A percentile compares a stretch with the other conserved stretches of the same genome.
phyloP scores from a whole-genome alignment of 2,888 invertebrate species.

The Neoascia interrupta region DNA sequence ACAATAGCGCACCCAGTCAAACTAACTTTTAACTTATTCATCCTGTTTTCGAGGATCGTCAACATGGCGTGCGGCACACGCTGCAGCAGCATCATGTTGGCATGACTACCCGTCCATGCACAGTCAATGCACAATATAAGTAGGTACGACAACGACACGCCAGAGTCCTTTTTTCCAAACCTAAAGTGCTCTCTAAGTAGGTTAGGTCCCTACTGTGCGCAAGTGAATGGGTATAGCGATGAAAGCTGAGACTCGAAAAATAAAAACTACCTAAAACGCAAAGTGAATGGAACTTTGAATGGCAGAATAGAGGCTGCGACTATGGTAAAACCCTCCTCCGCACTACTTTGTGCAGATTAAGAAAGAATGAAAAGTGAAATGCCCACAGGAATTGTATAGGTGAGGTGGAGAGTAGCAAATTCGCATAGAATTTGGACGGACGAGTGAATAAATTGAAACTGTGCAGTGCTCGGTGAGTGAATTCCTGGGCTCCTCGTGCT shows the following conservation, averaged over 20 bases:
- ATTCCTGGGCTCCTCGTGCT: background rate
- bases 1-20: slow-evolving; percentile 37
- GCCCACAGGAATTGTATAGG: slow-evolving; percentile 45
- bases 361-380: slow-evolving; percentile 43
- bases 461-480: slow-evolving; percentile 17
- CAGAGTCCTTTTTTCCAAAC: slow-evolving; percentile 4
- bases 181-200: slow-evolving; percentile 55
- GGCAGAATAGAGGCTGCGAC: background rate
- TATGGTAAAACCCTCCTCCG: too few species aligned
- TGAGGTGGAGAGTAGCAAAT: background rate
- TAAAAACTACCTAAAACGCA: background rate
- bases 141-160: slow-evolving; percentile 25
- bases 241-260: background rate
- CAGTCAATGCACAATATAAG: slow-evolving; percentile 26
- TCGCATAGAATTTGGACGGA: slow-evolving; percentile 15
- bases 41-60: slow-evolving; percentile 25
- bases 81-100: background rate
- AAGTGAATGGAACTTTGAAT: slow-evolving; percentile 36
- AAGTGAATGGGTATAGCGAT: slow-evolving; percentile 16
- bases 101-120: slow-evolving; percentile 18
- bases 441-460: slow-evolving; percentile 44
- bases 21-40: slow-evolving; percentile 41
- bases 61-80: background rate
- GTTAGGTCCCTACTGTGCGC: slow-evolving; percentile 43
- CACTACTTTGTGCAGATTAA: slow-evolving; percentile 43